Percentiles rank a stretch among this genome's conserved stretches.
Evolutionary conservation across 2,888 invertebrate species (phyloP).

Genomic region (Andrena bicolor): DNA sequence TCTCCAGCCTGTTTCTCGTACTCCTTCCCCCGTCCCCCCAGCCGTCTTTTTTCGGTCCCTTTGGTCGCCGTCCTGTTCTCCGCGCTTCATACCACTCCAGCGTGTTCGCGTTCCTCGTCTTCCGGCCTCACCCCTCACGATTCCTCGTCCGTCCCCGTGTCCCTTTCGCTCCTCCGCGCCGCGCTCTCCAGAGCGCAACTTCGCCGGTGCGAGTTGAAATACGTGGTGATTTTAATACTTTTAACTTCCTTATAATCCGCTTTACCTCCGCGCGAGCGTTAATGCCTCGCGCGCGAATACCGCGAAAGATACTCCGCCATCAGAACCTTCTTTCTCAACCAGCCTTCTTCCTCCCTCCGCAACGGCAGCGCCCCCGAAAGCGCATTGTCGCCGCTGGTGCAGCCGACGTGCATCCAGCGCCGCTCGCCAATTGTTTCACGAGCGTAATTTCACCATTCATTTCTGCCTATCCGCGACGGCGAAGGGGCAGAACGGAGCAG

Average conservation of each 20-base stretch:
- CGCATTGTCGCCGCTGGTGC: slow-evolving; percentile 31
- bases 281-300: slow-evolving; percentile 42
- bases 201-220: slow-evolving; percentile 72
- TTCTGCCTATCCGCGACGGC: slow-evolving; percentile 21
- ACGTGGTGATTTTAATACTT: slow-evolving; percentile 83
- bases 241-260: slow-evolving; percentile 82
- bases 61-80: slow-evolving; percentile 58
- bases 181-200: slow-evolving; percentile 38
- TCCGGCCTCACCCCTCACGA: slow-evolving; percentile 34
- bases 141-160: slow-evolving; percentile 15
- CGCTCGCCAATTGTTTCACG: slow-evolving; percentile 44
- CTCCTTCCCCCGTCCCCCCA: slow-evolving; percentile 16
- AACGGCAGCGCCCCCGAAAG: background rate
- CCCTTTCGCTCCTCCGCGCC: slow-evolving; percentile 2
- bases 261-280: slow-evolving; percentile 71
- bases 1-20: slow-evolving; percentile 36
- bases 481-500: slow-evolving; percentile 6
- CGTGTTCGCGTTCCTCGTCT: slow-evolving; percentile 59
- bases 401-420: slow-evolving; percentile 33
- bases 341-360: background rate
- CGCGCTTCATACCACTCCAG: slow-evolving; percentile 61
- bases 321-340: slow-evolving; percentile 20
- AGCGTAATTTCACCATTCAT: slow-evolving; percentile 67
- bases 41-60: slow-evolving; percentile 57
- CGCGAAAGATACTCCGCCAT: slow-evolving; percentile 11